Conservation (phyloP, 2,113 vertebrate genomes). For the Dermatemys mawii region DNA sequence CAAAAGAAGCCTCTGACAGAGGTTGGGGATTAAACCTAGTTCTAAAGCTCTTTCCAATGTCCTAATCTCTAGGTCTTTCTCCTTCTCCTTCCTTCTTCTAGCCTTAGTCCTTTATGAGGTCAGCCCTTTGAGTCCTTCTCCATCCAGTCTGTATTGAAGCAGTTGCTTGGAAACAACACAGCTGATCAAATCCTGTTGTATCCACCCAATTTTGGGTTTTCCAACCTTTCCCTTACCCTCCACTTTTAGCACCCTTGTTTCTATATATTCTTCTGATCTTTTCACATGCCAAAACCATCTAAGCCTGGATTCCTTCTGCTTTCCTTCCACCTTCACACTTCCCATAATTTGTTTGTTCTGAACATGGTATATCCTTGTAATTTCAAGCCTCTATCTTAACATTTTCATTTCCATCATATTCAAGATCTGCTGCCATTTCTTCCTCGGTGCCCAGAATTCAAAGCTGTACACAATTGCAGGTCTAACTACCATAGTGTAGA, state of each 20-base stretch:
- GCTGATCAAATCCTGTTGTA: not conserved
- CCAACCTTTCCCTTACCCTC: not conserved
- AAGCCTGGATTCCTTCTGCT: too few species aligned
- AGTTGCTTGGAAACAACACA: not conserved
- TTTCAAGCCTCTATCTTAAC: not conserved
- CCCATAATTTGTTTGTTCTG: not conserved
- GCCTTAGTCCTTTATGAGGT: not conserved
- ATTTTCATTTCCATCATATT: not conserved
- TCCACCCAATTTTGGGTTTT: not conserved
- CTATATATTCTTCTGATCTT: not conserved
- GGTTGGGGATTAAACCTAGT: not conserved
- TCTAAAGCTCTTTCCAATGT: not conserved
- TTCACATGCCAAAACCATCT: too few species aligned
- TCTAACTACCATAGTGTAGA: not conserved
- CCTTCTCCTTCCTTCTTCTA: not conserved
- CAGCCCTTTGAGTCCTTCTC: not conserved
- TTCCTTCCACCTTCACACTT: not conserved
- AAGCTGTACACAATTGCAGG: not conserved
- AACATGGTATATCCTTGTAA: not conserved
- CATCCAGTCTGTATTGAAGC: not conserved
- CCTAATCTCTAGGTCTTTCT: not conserved
- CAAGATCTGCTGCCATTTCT: not conserved
- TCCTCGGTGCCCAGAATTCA: not conserved
- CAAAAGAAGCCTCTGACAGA: not conserved
- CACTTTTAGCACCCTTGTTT: not conserved